Conservation (phyloP, 2,888 invertebrate species). For the Cryptus viduatorius region DNA sequence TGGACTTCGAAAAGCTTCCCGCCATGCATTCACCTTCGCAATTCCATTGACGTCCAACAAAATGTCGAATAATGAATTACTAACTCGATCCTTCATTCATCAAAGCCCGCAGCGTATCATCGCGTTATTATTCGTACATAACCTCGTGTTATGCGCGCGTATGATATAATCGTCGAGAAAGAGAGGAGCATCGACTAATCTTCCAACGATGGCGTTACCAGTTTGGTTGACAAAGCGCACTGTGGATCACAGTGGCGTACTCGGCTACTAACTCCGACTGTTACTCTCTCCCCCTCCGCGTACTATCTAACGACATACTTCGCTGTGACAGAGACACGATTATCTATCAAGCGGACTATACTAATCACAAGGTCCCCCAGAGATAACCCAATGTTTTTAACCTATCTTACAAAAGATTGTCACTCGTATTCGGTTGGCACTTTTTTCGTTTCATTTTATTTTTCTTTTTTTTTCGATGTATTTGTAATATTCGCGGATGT, state of each 20-base stretch:
- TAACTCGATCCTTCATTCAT: not conserved
- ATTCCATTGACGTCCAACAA: not conserved
- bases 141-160: not conserved
- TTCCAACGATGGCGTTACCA: slow-evolving; percentile 48
- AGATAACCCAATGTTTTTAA: slow-evolving; percentile 78
- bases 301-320: slow-evolving; percentile 33
- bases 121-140: not conserved
- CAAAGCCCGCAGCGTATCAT: not conserved
- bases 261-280: slow-evolving; percentile 36
- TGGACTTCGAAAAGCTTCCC: slow-evolving; percentile 57
- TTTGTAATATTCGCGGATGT: not conserved
- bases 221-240: slow-evolving; percentile 41
- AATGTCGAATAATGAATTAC: not conserved
- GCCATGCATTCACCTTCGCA: slow-evolving; percentile 16
- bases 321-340: slow-evolving; percentile 72
- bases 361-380: slow-evolving; percentile 79
- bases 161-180: slow-evolving; percentile 18
- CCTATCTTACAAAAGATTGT: slow-evolving; percentile 32
- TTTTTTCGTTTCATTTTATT: not conserved
- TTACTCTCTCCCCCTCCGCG: slow-evolving; percentile 65
- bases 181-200: slow-evolving; percentile 2
- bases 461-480: not conserved
- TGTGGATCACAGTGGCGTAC: slow-evolving; percentile 56
- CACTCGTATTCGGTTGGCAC: slow-evolving; percentile 58
- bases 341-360: slow-evolving; percentile 76